These are phyloP conservation scores for Eclectus roratus DNA, from an alignment of 2,113 vertebrate genomes.

Conservation along the genomic window DNA sequence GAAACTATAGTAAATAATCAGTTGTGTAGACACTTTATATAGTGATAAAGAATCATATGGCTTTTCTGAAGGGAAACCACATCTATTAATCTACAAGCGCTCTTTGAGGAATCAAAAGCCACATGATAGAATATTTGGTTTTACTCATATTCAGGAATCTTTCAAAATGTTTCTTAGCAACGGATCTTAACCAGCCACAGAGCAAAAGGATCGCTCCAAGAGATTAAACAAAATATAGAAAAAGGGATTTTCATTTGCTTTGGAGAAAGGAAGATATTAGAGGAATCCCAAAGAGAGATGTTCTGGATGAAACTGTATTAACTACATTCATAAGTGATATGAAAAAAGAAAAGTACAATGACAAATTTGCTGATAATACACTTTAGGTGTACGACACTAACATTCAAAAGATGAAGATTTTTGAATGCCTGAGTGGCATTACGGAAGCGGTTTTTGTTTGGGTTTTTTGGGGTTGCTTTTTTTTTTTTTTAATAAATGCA, in stretches of 20 bases:
- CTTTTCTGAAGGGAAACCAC: not conserved
- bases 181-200: not conserved
- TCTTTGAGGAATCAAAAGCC: not conserved
- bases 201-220: not conserved
- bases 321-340: not conserved
- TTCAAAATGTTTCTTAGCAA: not conserved
- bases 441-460: not conserved
- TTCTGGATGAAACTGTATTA: not conserved
- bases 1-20: not conserved
- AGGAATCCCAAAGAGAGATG: not conserved
- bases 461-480: not conserved
- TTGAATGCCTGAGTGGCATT: not conserved
- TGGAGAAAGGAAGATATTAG: not conserved
- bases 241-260: not conserved
- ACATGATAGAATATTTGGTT: not conserved
- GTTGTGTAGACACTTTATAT: not conserved
- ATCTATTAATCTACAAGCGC: not conserved
- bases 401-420: not conserved
- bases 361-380: not conserved
- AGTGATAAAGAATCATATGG: not conserved
- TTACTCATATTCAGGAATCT: not conserved
- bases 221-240: not conserved
- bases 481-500: not conserved
- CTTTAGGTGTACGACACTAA: not conserved
- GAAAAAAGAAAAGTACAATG: not conserved